phyloP scores from a whole-genome alignment of 2,888 invertebrate species.

The Neocrepidodera transversa region DNA sequence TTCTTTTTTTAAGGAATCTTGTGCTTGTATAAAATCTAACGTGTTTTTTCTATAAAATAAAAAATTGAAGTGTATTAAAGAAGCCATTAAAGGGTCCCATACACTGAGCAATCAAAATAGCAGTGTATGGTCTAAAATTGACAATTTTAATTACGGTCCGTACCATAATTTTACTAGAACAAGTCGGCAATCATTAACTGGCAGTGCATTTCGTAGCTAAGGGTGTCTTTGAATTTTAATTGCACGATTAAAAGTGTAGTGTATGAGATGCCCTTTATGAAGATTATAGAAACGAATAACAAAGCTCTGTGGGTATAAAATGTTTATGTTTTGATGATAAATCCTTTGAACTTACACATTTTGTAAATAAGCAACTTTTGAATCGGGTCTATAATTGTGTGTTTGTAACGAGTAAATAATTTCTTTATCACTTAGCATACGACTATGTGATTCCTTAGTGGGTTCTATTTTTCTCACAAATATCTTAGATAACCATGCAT shows the following conservation, averaged over 20 bases:
- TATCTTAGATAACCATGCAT: constrained; percentile 89
- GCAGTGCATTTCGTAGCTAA: too few relatives aligned
- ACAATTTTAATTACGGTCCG: too few relatives aligned
- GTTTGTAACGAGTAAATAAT: constrained; percentile 94
- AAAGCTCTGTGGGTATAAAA: not conserved
- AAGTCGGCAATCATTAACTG: too few relatives aligned
- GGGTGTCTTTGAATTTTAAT: too few relatives aligned
- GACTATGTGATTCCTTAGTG: constrained; percentile 94
- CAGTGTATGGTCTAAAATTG: too few relatives aligned
- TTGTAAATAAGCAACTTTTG: constrained; percentile 82
- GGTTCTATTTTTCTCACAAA: constrained; percentile 91
- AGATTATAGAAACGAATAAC: not conserved
- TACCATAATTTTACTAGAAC: too few relatives aligned
- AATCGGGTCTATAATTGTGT: constrained; percentile 92
- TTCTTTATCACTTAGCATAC: constrained; percentile 96
- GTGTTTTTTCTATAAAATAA: constrained; percentile 72
- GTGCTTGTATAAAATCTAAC: constrained; percentile 77
- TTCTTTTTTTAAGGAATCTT: constrained; percentile 69
- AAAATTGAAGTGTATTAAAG: too few relatives aligned
- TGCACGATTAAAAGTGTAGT: too few relatives aligned
- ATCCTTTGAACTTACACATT: constrained; percentile 81
- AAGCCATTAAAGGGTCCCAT: too few relatives aligned
- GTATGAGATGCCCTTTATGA: too few relatives aligned
- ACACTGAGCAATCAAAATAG: too few relatives aligned
- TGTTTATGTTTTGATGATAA: not conserved